Evolutionary conservation across 2,888 invertebrate genomes (phyloP).

Genomic region (Trachelus stipa): DNA sequence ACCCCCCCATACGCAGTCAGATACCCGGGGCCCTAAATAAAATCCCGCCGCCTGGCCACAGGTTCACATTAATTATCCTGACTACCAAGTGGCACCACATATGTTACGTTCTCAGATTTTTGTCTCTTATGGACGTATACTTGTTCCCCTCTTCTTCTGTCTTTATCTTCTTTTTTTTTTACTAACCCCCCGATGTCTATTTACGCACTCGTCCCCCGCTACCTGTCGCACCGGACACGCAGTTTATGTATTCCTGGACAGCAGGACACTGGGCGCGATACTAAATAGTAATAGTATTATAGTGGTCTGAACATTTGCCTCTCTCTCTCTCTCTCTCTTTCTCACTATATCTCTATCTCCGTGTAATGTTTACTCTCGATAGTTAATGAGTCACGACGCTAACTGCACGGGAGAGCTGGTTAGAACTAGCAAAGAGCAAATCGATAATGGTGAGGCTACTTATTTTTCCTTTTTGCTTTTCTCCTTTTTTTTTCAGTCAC

Average conservation of each 20-base stretch:
- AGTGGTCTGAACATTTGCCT: not conserved
- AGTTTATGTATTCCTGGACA: not conserved
- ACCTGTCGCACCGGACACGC: not conserved
- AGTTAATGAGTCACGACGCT: constrained; percentile 51
- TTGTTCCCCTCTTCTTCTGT: not conserved
- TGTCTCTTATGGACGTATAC: constrained; percentile 14
- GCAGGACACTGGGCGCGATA: not conserved
- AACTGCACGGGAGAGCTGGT: constrained; percentile 32
- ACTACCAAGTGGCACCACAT: constrained; percentile 11
- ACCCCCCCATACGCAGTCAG: constrained; percentile 20
- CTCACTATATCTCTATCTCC: too few species aligned
- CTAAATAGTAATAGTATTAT: not conserved
- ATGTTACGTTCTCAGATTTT: constrained; percentile 26
- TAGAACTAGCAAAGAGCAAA: constrained; percentile 23
- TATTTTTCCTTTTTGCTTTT: not conserved
- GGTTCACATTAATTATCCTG: constrained; percentile 53
- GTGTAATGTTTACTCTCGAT: constrained; percentile 48
- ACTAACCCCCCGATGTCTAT: not conserved
- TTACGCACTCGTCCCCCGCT: not conserved
- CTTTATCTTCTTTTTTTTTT: not conserved
- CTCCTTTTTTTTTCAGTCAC: not conserved
- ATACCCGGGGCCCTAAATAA: constrained; percentile 18
- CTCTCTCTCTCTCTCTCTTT: not conserved
- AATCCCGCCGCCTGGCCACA: constrained; percentile 38
- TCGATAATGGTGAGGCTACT: constrained; percentile 42